Evolutionary conservation across 2,888 invertebrate species (phyloP), one percentile per base, ranked within the genome.

Genomic region (Meteorus colon): DNA sequence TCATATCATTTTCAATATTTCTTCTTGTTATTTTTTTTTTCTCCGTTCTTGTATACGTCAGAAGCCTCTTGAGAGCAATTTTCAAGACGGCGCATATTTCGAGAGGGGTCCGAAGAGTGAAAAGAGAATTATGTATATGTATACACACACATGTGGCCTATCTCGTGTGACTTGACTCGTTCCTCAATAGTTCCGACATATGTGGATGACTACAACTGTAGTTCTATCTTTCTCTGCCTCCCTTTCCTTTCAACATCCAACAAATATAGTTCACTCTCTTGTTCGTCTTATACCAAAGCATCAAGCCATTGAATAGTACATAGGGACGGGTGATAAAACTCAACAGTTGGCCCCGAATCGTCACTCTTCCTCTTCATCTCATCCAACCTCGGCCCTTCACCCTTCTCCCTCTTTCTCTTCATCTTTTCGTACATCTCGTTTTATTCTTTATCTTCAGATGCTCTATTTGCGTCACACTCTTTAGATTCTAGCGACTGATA

Each of bases 321-420:
- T 76, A 68, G 68, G 63, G 71, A 81, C 72, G 78, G 69, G 83
- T 84, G 86, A 87, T 87, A 87, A 86, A 87, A 86, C 85, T 87
- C 87, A 87, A 88, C 87, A 88, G 87, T 87, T 87, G 87, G 86
- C 83, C 82, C 81, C 82, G 83, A 83, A 82, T 82, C 82, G 82
- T 80, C 70, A 37, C 45, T 67, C 70, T 76, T 74, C 75, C 78
- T 48, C 37, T 37, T 16, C 37, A 34, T 81, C 77, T 78, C 77
- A 77, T 77, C 82, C 79, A 60, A 48, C 78, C 75, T 74, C 60
- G 75, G 65, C 62, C 76, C 74, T 73, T 71, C 41, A 63, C 45
- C 29, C 60, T 65, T 19, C 69, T 34, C 51, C n/a, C n/a, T 37
- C 45, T 6, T 63, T 8, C 51, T 24, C 60, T 41, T n/a, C 72